Conservation (phyloP, 2,888 invertebrate genomes). For the Cryptus armator region DNA sequence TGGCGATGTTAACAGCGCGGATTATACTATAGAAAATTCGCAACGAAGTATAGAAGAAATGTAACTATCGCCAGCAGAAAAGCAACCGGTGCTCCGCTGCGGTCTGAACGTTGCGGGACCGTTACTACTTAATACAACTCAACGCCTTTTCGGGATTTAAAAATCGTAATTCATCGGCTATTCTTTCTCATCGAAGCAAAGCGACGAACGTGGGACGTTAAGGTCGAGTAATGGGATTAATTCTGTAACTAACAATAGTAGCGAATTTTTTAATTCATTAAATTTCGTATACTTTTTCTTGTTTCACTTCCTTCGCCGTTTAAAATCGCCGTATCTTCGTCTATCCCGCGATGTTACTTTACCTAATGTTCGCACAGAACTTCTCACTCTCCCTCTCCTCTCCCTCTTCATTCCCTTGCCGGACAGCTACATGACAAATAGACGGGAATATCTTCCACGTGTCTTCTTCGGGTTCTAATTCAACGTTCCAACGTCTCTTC, state of each 20-base stretch:
- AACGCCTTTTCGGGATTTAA: constrained; percentile 13
- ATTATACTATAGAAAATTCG: neutral
- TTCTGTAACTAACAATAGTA: neutral
- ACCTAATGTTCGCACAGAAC: neutral
- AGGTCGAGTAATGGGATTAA: constrained; percentile 26
- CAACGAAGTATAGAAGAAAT: neutral
- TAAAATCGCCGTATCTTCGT: neutral
- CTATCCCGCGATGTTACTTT: neutral
- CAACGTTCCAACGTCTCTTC: constrained; percentile 3
- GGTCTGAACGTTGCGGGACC: neutral
- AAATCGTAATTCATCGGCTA: neutral
- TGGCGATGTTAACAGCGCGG: neutral
- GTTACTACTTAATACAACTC: constrained; percentile 17
- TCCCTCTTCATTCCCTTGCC: neutral
- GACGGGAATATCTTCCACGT: constrained; percentile 38
- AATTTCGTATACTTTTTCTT: neutral
- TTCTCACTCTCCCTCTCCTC: neutral
- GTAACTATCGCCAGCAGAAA: neutral
- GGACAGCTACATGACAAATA: constrained; percentile 57
- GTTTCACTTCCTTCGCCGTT: neutral
- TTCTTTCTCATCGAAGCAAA: neutral
- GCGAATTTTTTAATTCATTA: constrained; percentile 11
- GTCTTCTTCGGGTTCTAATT: constrained; percentile 46
- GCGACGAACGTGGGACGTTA: constrained; percentile 15
- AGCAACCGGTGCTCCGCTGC: neutral